These are phyloP conservation scores for Petromus typicus DNA, from an alignment of 2,113 vertebrate genomes.

Conservation along the genomic window DNA sequence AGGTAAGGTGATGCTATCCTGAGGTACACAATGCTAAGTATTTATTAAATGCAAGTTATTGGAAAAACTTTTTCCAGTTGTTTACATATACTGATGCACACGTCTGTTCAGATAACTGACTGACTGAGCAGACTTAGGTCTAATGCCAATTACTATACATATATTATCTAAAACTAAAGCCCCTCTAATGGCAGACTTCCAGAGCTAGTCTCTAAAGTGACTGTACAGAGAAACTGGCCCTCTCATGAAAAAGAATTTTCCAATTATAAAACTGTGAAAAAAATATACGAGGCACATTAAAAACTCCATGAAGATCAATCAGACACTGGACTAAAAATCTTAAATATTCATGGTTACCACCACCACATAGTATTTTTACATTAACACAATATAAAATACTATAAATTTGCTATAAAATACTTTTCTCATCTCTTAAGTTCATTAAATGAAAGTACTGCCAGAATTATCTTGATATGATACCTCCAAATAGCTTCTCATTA, in stretches of 20 bases:
- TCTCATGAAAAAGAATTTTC: not conserved
- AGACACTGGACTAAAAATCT: slow-evolving; percentile 39
- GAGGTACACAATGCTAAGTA: slow-evolving; percentile 30
- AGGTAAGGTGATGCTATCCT: slow-evolving; percentile 5
- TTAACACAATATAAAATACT: slow-evolving; percentile 59
- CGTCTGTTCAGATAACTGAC: slow-evolving; percentile 40
- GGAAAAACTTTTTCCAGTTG: slow-evolving; percentile 1
- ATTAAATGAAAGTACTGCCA: slow-evolving; percentile 61
- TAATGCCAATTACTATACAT: slow-evolving; percentile 17
- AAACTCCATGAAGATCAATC: slow-evolving; percentile 54
- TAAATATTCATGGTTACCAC: slow-evolving; percentile 57
- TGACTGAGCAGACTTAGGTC: slow-evolving; percentile 37
- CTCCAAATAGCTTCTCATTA: slow-evolving; percentile 52
- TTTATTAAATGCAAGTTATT: slow-evolving; percentile 49
- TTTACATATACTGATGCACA: not conserved
- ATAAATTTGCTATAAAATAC: slow-evolving; percentile 43
- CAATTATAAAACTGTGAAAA: slow-evolving; percentile 21
- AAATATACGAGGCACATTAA: slow-evolving; percentile 5
- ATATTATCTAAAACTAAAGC: slow-evolving; percentile 63
- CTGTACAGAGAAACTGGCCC: not conserved
- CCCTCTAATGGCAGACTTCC: not conserved
- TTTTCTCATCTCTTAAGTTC: slow-evolving; percentile 49
- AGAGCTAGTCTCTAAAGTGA: slow-evolving; percentile 10
- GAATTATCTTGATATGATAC: slow-evolving; percentile 49
- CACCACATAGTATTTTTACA: slow-evolving; percentile 56